Base-by-base conservation (phyloP, 2,888 invertebrate species). In the Acleris cristana region DNA sequence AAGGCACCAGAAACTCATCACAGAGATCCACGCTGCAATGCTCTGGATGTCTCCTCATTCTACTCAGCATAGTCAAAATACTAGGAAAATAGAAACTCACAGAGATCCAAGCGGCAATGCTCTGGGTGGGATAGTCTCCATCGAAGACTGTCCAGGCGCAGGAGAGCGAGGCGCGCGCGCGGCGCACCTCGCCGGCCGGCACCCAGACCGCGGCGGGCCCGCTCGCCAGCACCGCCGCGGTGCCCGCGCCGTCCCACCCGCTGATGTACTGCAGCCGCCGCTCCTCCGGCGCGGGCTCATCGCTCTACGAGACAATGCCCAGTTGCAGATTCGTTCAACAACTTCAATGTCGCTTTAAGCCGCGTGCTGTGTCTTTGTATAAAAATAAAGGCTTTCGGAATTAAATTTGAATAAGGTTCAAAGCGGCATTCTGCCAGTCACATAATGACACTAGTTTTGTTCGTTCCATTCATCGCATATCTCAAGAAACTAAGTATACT, bases 81-180 rank as follows among this genome's bases (percentile, higher is more conserved):
- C 26, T 26, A 26, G 26, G 40, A 12, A 40, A 56, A 12, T n/a
- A 56, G 14, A 56, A 18, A 26, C 83, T 81, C 76, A 94, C 93
- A 76, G 90, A 88, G 70, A 97, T 87, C 97, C 97, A 97, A 69
- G 96, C 94, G 0, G 95, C 90, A 62, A 96, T 90, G 6, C 93
- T 93, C 56, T 94, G 94, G 65, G 93, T 91, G 16, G 90, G 90
- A 69, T 94, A 94, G 59, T 96, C 97, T 63, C 95, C 94, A 77
- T 96, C 96, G 94, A 97, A 96, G 23, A 99, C 94, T 19, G 95
- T 94, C 99, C 99, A 99, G 74, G 97, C 96, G 84, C 97, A 97
- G 75, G 97, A 96, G 55, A 99, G 88, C 79, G 97, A 95, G 40
- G 95, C 94, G 63, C 97, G 95, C 0, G 99, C 99, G 82, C 99